Base-by-base conservation (phyloP, 2,113 vertebrate species). In the Pardalotus punctatus region DNA sequence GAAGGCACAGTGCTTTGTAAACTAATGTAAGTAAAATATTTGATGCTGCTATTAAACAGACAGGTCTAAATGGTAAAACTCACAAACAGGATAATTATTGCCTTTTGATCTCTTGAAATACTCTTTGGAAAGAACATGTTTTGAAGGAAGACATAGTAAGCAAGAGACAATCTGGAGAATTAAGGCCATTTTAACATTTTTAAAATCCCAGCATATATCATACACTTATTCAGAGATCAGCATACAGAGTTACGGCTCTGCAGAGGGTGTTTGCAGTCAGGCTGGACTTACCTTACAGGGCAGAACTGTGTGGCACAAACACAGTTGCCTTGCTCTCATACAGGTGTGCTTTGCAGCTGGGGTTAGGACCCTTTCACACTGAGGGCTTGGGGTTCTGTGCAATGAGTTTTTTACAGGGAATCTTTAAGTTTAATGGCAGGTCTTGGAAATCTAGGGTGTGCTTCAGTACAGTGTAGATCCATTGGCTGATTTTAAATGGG, bases 241-340 rank as follows among this genome's bases (percentile, higher is more conserved):
- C 8, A 2, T 11, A 15, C 8, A 9, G 33, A 38, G 9, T n/a
- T 43, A 1, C 16, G 45, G 21, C 47, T 76, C 66, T 29, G 0
- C 18, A 16, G 40, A 7, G 14, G 7, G 6, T 8, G 5, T 23
- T 19, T 77, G 12, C 62, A 45, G 57, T 14, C 27, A 12, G 51
- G 33, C 12, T 66, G 48, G 47, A 3, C 23, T 14, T 45, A 17
- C 28, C 58, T 20, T 15, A 5, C 60, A 36, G 28, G 50, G 53
- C 25, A 53, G 62, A 57, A 20, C 38, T 24, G 25, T 13, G 2
- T 15, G 58, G 27, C 48, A 47, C 35, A 9, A 45, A 15, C 0
- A 0, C 40, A 14, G 10, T 12, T 5, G 1, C 4, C 22, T 58
- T 69, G 29, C 20, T 33, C 35, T 60, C 2, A 0, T 24, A 5